Base-by-base conservation (phyloP, 2,888 invertebrate species). In the Pocota personata region DNA sequence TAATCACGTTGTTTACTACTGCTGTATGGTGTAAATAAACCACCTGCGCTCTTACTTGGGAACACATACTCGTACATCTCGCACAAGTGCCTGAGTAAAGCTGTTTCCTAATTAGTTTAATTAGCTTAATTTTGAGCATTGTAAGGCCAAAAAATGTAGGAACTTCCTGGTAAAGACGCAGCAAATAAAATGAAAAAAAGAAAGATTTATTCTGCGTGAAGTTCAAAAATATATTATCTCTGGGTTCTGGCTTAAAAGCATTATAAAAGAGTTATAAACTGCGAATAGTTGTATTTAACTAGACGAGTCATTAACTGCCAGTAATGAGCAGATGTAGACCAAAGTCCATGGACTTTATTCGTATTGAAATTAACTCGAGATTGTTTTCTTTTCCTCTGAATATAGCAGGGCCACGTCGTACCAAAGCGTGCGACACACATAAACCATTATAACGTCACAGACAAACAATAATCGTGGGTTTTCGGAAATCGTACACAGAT, bases 1-100 rank as follows among this genome's bases (percentile, higher is more conserved):
- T 35, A 67, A 78, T 67, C 60, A 72, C 72, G 77, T 62, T 30
- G 55, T 24, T 72, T 32, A 43, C 35, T 55, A 30, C 8, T 2
- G 24, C 6, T 6, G 60, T 24, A 3, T 1, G 5, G 69, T 57
- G 50, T 21, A 5, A 24, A 30, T 40, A 58, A 43, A 19, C 57
- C 67, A 69, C 72, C 46, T 83, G 72, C 72, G 19, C 16, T 30
- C 14, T 50, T 6, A 57, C 3, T 43, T 27, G 0, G 14, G 30
- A 24, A 32, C 46, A 5, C 5, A n/a, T n/a, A n/a, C n/a, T n/a
- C n/a, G 10, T 27, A n/a, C 10, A 50, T 52, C n/a, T 37, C 21
- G 0, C 6, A 32, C n/a, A 57, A 43, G 43, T 12, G n/a, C 30
- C 12, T 40, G 40, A 14, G 43, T 40, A 30, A 24, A 30, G 8